Percentiles rank a stretch among this genome's conserved stretches.
phyloP scores from a whole-genome alignment of 2,113 vertebrate species.

The Lophotis ruficrista region DNA sequence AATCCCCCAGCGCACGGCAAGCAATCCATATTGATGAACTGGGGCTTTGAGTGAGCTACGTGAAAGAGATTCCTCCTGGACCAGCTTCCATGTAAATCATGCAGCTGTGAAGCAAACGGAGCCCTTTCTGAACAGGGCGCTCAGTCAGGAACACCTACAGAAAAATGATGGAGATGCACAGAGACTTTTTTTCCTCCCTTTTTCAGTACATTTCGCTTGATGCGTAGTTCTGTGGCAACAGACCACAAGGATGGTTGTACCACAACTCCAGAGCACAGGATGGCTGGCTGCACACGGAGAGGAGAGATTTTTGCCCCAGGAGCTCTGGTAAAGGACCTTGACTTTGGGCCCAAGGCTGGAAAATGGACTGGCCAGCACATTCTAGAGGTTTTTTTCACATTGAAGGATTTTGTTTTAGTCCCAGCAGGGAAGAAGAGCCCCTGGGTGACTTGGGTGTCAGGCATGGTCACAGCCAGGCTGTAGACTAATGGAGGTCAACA shows the following conservation, averaged over 20 bases:
- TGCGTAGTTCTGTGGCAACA: background rate
- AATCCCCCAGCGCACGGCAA: background rate
- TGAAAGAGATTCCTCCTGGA: slow-evolving; percentile 17
- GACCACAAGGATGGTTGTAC: background rate
- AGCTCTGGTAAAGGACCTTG: background rate
- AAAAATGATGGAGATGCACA: background rate
- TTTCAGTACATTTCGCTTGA: background rate
- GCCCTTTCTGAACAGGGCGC: background rate
- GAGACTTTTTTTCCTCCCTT: background rate
- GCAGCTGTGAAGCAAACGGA: background rate
- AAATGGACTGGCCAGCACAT: background rate
- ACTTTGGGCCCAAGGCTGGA: background rate
- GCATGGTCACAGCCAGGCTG: background rate
- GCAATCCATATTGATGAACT: slow-evolving; percentile 30
- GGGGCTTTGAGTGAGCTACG: background rate
- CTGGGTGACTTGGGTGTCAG: background rate
- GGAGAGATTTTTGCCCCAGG: background rate
- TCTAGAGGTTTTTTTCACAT: background rate
- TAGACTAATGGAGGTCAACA: background rate
- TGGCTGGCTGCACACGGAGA: background rate
- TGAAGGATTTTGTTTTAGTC: background rate
- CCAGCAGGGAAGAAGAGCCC: background rate
- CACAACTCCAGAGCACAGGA: background rate
- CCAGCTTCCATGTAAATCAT: slow-evolving; percentile 4
- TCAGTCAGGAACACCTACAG: background rate